Evolutionary conservation across 2,797 vertebrate species (phyloP).

Genomic region (Gastrophryne carolinensis): DNA sequence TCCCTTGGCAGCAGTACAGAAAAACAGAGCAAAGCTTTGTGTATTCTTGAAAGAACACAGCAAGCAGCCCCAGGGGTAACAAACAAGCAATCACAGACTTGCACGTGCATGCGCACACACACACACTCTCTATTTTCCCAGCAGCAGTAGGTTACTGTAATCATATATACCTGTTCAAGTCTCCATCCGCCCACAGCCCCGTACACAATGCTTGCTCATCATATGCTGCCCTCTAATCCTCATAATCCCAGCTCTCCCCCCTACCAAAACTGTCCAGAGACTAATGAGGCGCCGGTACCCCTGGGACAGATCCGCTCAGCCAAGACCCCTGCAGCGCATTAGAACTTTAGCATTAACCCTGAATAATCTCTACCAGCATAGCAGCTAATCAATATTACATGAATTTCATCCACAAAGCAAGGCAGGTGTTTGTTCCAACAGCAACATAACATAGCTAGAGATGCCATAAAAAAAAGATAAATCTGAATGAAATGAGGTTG

Average conservation of each 20-base stretch:
- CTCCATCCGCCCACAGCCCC: background rate
- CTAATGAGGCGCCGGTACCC: background rate
- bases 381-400: background rate
- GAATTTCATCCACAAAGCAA: background rate
- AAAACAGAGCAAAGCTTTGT: slow-evolving; percentile 41
- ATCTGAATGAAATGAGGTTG: too few species aligned
- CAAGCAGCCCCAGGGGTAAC: slow-evolving; percentile 36
- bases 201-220: too few species aligned
- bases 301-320: background rate
- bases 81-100: slow-evolving; percentile 37
- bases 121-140: slow-evolving; percentile 3
- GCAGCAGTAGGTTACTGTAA: slow-evolving; percentile 18
- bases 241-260: too few species aligned
- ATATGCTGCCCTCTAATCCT: background rate
- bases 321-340: background rate
- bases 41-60: slow-evolving; percentile 40
- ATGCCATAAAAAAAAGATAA: too few species aligned
- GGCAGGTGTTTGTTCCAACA: background rate
- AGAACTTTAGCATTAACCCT: background rate
- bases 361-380: background rate
- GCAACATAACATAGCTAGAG: background rate
- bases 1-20: slow-evolving; percentile 40
- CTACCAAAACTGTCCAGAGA: background rate
- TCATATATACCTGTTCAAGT: slow-evolving; percentile 14
- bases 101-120: background rate